Evolutionary conservation across 2,888 invertebrate species (phyloP).

Genomic region (Hedychridium roseum): DNA sequence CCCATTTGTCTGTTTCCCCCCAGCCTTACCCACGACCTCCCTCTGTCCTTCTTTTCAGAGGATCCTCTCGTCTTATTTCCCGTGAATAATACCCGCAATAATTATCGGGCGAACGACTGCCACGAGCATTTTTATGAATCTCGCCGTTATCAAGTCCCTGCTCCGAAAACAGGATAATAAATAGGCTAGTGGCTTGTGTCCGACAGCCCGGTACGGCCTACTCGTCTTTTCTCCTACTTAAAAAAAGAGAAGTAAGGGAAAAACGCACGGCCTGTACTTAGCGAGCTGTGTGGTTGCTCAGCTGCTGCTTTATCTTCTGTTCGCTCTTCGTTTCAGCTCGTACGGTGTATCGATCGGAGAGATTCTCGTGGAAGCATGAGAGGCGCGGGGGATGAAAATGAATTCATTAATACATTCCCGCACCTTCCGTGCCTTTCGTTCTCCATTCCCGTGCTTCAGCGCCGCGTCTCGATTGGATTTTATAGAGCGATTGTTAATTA

Average conservation of each 20-base stretch:
- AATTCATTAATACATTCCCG: slow-evolving; percentile 30
- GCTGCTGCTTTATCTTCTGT: too few relatives aligned
- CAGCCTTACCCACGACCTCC: slow-evolving; percentile 4
- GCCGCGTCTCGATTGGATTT: slow-evolving; percentile 33
- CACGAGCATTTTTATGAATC: slow-evolving; percentile 24
- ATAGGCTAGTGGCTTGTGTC: slow-evolving; percentile 12
- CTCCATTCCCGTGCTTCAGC: slow-evolving; percentile 22
- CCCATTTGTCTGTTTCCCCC: slow-evolving; percentile 24
- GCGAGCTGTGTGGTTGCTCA: too few relatives aligned
- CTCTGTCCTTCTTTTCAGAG: slow-evolving; percentile 1
- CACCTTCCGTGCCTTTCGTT: slow-evolving; percentile 14
- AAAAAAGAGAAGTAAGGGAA: too few relatives aligned
- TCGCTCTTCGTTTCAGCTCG: too few relatives aligned
- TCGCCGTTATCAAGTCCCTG: slow-evolving; percentile 16
- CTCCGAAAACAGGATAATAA: slow-evolving; percentile 19
- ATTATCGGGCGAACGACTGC: slow-evolving; percentile 23
- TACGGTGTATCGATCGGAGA: too few relatives aligned
- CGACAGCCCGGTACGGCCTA: too few relatives aligned
- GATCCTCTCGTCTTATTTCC: slow-evolving; percentile 16
- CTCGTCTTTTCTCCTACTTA: too few relatives aligned
- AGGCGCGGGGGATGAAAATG: slow-evolving; percentile 15
- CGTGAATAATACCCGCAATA: slow-evolving; percentile 27
- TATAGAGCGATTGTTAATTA: slow-evolving; percentile 38
- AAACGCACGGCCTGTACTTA: too few relatives aligned
- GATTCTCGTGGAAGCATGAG: slow-evolving; percentile 11